Conservation (phyloP, 2,888 invertebrate genomes). For the Byasa hedistus region DNA sequence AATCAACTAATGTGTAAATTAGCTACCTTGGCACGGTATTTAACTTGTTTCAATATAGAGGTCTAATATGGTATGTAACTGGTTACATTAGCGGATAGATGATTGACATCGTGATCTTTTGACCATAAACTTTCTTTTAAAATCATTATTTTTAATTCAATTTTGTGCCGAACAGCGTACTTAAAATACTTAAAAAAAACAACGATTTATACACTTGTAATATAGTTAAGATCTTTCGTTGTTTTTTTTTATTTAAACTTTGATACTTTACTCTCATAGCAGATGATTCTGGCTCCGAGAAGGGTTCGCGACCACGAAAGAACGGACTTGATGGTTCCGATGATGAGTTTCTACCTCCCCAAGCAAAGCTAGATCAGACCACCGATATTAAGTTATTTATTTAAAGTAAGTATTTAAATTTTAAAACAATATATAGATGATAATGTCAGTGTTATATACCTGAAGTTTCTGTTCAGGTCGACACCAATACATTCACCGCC, state of each 20-base stretch:
- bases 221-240: too few species aligned
- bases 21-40: too few species aligned
- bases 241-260: slow-evolving; percentile 11
- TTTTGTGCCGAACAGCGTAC: too few species aligned
- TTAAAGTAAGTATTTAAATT: neutral
- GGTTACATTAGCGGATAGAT: too few species aligned
- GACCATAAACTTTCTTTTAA: too few species aligned
- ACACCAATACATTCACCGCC: slow-evolving; percentile 82
- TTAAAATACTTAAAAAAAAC: too few species aligned
- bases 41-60: too few species aligned
- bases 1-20: too few species aligned
- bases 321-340: slow-evolving; percentile 52
- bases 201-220: too few species aligned
- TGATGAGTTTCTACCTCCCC: slow-evolving; percentile 67
- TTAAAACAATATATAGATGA: neutral
- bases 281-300: slow-evolving; percentile 65
- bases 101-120: too few species aligned
- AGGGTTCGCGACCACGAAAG: slow-evolving; percentile 58
- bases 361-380: slow-evolving; percentile 48
- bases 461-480: slow-evolving; percentile 93
- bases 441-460: slow-evolving; percentile 52
- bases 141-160: too few species aligned
- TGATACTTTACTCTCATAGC: slow-evolving; percentile 63
- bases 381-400: neutral
- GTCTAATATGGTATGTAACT: too few species aligned